phyloP scores from a whole-genome alignment of 2,888 invertebrate species.

The Nemotelus pantherinus region DNA sequence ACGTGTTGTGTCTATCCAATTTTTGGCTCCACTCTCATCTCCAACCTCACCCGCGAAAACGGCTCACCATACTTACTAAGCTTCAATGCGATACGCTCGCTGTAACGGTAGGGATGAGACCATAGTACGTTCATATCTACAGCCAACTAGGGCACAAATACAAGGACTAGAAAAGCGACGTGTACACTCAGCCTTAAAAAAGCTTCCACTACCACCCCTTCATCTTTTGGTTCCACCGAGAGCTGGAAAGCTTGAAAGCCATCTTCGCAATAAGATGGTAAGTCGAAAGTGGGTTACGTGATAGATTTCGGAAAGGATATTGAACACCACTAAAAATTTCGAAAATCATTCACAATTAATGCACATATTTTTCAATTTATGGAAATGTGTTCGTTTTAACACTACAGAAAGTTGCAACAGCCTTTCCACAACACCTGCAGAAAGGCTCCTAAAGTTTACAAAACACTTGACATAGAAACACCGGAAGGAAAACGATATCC shows the following conservation, averaged over 20 bases:
- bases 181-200: slow-evolving; percentile 16
- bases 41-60: background rate
- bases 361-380: too few relatives aligned
- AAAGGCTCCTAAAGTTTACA: background rate
- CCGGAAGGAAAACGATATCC: background rate
- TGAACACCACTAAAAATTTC: background rate
- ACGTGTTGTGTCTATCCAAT: slow-evolving; percentile 38
- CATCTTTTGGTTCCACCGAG: background rate
- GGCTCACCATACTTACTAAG: background rate
- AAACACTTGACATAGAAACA: slow-evolving; percentile 5
- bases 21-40: slow-evolving; percentile 1
- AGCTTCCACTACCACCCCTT: slow-evolving; percentile 3
- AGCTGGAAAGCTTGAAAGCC: slow-evolving; percentile 7
- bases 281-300: slow-evolving; percentile 35
- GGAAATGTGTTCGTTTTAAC: too few relatives aligned
- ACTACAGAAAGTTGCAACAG: too few relatives aligned
- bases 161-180: background rate
- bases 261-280: background rate
- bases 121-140: background rate
- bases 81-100: background rate
- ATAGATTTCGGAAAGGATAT: slow-evolving; percentile 3
- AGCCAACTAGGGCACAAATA: background rate
- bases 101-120: background rate
- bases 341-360: too few relatives aligned
- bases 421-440: too few relatives aligned